Evolutionary conservation across 2,113 vertebrate genomes (phyloP).

Genomic region (Scomber scombrus): DNA sequence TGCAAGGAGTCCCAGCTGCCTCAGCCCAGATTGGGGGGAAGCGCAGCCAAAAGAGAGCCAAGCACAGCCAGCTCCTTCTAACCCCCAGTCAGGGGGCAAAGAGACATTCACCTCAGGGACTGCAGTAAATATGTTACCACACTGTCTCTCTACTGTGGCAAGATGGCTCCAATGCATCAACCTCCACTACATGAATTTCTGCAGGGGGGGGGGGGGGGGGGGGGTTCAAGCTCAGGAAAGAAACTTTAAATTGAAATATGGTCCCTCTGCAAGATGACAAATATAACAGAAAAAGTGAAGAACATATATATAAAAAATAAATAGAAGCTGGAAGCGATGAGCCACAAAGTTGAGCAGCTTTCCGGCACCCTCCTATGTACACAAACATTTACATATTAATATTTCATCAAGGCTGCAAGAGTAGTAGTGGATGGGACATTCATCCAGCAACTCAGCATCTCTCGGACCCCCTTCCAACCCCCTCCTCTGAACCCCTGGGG

Average conservation of each 20-base stretch:
- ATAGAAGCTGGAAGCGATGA: too few species aligned
- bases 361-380: conserved; percentile 1
- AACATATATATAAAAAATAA: background rate
- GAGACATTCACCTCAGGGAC: conserved; percentile 59
- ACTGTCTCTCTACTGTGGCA: conserved; percentile 36
- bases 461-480: background rate
- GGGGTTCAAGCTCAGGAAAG: background rate
- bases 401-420: conserved; percentile 27
- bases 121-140: conserved; percentile 69
- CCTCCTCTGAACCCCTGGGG: background rate
- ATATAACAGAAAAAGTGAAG: background rate
- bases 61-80: conserved; percentile 22
- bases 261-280: background rate
- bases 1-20: conserved; percentile 58
- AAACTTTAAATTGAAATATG: conserved; percentile 44
- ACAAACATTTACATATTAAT: conserved; percentile 54
- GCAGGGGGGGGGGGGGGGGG: background rate
- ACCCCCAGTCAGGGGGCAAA: conserved; percentile 33
- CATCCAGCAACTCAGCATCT: conserved; percentile 20
- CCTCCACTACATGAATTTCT: conserved; percentile 28
- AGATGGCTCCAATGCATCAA: conserved; percentile 61
- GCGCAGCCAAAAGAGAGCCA: conserved; percentile 25
- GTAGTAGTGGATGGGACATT: conserved; percentile 17
- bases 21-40: conserved; percentile 20
- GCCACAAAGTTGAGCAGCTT: background rate